Evolutionary conservation across 2,113 vertebrate genomes (phyloP), one percentile per base, ranked within the genome.

Genomic region (Agapornis roseicollis): DNA sequence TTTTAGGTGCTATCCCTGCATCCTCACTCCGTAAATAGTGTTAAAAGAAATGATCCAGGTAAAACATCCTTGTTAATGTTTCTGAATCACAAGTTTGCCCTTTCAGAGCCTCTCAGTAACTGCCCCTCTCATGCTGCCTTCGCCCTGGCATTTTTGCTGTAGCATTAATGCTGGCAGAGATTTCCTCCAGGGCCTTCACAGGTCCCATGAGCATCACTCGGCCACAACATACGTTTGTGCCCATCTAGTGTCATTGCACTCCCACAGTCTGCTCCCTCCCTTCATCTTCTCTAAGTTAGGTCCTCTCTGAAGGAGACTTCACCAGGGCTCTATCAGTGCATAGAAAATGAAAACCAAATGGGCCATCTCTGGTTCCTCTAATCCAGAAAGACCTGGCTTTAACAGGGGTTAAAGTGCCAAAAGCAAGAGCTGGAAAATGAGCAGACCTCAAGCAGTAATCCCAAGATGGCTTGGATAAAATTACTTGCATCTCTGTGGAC

Each of bases 341-440:
- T 1, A 50, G 71, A 89, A 94, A 93, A 80, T n/a, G 52, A 85
- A 53, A 6, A 68, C n/a, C 71, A 55, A 37, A 2, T 10, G 31
- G 41, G 35, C 31, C 29, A 17, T 17, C 3, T 1, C 71, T 44
- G 7, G 13, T 87, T 73, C 33, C 58, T 76, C 16, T 52, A 64
- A 49, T 23, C 27, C 46, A 58, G 22, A 35, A 58, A 35, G 56
- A 49, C 35, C 33, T 87, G 77, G 13, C 41, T 81, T 29, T 53
- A n/a, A n/a, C 50, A 68, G 52, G 82, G 42, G 47, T 85, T 77
- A 70, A 93, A 85, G 11, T 11, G 7, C 33, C 31, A 2, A 83
- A 90, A 73, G 56, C 47, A 90, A 37, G 44, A 80, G 76, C 23
- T 90, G 66, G 66, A 81, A 85, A 83, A 82, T 53, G 39, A 80